Evolutionary conservation across 2,113 vertebrate genomes (phyloP), one percentile per base, ranked within the genome.

Genomic region (Boulengeromyrus knoepffleri): DNA sequence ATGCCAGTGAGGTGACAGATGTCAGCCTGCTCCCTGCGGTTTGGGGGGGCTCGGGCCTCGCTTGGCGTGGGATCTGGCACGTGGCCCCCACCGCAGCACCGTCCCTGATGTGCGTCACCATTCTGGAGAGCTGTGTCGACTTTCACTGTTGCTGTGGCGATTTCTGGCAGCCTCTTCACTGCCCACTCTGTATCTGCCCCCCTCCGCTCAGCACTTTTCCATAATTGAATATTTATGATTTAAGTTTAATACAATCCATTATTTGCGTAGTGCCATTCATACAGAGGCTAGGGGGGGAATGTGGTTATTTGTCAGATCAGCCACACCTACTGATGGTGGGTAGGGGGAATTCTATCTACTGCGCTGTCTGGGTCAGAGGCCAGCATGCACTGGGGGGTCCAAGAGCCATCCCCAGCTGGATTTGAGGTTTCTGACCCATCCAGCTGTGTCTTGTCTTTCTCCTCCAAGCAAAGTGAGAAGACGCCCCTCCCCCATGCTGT

Each of bases 171-270:
- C 56, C 39, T 90, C 84, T 91, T 92, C 90, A 80, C 89, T 31
- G 87, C 53, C 17, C 91, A 24, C 88, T 91, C 89, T 91, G 52
- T 93, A 90, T 92, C 91, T 89, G 92, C 2, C 42, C 8, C 66
- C 80, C 8, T 15, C 21, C 45, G 52, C 24, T 21, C 58, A 89
- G 86, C 58, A 90, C 91, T 91, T 91, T 19, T 15, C 1, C 47
- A 47, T 85, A 87, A 53, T 87, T 87, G n/a, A 87, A 87, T 87
- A 87, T 87, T 53, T 87, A 87, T 87, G 85, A 87, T 87, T 87
- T 52, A 52, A 52, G 31, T 36, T 50, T 24, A 87, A 89, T 31
- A 27, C 3, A 49, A n/a, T n/a, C 12, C 36, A 46, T 85, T 85
- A 85, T 47, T 47, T 85, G 39, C 17, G 3, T 8, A n/a, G 45